Conservation (phyloP, 2,113 vertebrate species). For the Callorhinus ursinus region DNA sequence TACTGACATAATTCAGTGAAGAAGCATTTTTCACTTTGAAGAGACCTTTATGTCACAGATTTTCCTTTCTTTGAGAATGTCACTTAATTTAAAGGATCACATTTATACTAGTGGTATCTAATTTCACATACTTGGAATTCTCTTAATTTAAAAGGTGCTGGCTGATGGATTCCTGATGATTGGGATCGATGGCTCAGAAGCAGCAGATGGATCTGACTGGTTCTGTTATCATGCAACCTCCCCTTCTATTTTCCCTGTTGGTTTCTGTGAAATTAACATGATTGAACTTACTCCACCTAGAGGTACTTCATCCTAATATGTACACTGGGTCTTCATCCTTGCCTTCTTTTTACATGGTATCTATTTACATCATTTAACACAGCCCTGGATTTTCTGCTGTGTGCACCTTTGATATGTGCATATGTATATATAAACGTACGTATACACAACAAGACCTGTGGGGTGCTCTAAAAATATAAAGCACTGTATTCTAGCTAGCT, state of each 20-base stretch:
- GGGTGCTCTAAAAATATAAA: neutral
- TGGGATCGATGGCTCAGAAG: conserved; percentile 98
- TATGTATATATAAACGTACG: neutral
- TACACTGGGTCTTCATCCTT: neutral
- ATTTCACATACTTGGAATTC: conserved; percentile 64
- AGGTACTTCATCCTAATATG: conserved; percentile 88
- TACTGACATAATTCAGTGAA: neutral
- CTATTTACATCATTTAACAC: neutral
- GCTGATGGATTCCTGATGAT: conserved; percentile 99
- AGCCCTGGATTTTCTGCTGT: neutral
- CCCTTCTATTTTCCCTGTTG: conserved; percentile 98
- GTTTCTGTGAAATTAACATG: conserved; percentile 99
- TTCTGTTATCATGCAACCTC: conserved; percentile 99
- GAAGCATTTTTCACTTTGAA: conserved; percentile 16
- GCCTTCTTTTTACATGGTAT: neutral
- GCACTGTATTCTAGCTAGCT: neutral
- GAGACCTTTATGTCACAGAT: neutral
- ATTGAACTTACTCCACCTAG: conserved; percentile 98
- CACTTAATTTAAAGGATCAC: neutral
- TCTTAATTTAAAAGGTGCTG: conserved; percentile 90
- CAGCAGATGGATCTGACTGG: conserved; percentile 99
- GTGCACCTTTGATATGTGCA: neutral
- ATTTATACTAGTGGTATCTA: conserved; percentile 18
- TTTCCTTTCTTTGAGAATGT: conserved; percentile 39
- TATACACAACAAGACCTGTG: neutral